Conservation (phyloP, 2,797 vertebrate species). For the Triplophysa yarkandensis region DNA sequence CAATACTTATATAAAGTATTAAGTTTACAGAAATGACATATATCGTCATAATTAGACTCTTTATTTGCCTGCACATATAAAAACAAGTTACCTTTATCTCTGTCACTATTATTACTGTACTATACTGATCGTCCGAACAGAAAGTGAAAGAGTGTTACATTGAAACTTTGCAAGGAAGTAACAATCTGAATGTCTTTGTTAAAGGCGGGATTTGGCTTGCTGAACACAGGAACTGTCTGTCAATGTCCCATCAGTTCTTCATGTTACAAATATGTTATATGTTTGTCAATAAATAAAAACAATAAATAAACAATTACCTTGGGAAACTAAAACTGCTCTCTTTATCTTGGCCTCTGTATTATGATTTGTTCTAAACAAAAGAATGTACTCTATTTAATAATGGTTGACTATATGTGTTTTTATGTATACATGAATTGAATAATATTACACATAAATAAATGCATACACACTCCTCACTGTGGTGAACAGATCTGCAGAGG, state of each 20-base stretch:
- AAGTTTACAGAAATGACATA: background rate
- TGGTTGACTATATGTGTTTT: background rate
- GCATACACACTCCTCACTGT: background rate
- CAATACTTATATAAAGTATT: too few relatives aligned
- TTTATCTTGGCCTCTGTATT: background rate
- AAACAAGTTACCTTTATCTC: too few relatives aligned
- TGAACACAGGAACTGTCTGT: background rate
- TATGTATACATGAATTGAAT: too few relatives aligned
- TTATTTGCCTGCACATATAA: too few relatives aligned
- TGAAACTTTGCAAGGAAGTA: background rate
- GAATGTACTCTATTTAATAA: background rate
- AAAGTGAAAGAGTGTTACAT: constrained; percentile 18
- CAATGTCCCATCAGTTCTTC: background rate
- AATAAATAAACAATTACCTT: background rate
- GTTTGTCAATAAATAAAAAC: background rate
- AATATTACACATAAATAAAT: too few relatives aligned
- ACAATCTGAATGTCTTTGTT: too few relatives aligned
- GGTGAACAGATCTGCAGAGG: background rate
- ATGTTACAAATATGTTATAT: background rate
- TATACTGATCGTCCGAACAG: background rate
- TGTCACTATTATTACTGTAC: background rate
- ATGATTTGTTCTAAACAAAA: background rate
- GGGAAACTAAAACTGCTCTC: too few relatives aligned
- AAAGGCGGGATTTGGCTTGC: background rate
- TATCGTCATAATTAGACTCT: background rate